Evolutionary conservation across 2,113 vertebrate species (phyloP).

Genomic region (Ariopsis seemanni): DNA sequence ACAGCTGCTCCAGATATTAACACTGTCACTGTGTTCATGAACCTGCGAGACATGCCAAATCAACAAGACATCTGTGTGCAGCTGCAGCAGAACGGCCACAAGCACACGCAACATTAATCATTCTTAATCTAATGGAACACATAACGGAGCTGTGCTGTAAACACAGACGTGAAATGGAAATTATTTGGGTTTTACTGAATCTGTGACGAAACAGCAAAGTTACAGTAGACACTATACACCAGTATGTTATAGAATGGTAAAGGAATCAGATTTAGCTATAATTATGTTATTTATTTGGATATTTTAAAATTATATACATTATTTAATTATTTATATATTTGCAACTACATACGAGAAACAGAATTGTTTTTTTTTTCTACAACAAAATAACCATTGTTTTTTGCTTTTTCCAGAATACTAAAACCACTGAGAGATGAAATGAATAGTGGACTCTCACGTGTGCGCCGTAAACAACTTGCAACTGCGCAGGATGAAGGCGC

Average conservation of each 20-base stretch:
- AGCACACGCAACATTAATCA: not conserved
- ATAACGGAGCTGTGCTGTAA: not conserved
- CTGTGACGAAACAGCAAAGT: not conserved
- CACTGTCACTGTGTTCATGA: slow-evolving; percentile 9
- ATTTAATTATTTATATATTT: no score
- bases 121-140: not conserved
- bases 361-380: no score
- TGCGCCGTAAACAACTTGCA: no score
- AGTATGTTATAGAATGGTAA: not conserved
- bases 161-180: not conserved
- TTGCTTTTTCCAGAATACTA: no score
- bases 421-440: no score
- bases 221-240: not conserved
- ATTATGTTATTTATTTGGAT: no score
- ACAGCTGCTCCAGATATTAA: slow-evolving; percentile 21
- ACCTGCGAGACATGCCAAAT: not conserved
- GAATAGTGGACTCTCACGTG: no score
- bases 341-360: no score
- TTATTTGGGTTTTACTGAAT: not conserved
- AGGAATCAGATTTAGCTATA: not conserved
- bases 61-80: not conserved
- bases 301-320: no score
- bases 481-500: no score
- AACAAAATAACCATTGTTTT: no score
- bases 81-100: not conserved